Percentiles rank a stretch among this genome's conserved stretches.
Conservation (phyloP, 2,888 invertebrate genomes). For the Xestobium rufovillosum region DNA sequence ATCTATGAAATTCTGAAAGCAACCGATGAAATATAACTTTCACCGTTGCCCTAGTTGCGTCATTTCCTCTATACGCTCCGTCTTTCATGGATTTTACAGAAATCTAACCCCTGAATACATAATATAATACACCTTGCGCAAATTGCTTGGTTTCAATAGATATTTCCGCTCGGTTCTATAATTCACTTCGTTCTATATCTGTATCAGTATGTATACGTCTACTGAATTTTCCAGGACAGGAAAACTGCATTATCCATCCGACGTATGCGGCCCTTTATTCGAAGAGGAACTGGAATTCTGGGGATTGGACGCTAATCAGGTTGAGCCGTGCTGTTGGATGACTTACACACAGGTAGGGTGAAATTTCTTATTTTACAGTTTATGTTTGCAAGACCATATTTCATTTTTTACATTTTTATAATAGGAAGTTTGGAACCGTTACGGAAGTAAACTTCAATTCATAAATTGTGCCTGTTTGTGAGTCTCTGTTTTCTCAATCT, state of each 20-base stretch:
- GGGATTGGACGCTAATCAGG: slow-evolving; percentile 99
- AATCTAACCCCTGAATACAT: too few relatives aligned
- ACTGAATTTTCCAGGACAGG: slow-evolving; percentile 65
- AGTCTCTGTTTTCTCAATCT: too few relatives aligned
- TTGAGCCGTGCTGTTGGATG: slow-evolving; percentile 99
- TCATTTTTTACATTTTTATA: slow-evolving; percentile 5
- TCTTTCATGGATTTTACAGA: too few relatives aligned
- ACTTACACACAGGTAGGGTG: slow-evolving; percentile 81
- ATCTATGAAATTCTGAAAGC: too few relatives aligned
- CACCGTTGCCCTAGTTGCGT: too few relatives aligned
- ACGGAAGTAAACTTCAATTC: not conserved
- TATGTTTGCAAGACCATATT: slow-evolving; percentile 8
- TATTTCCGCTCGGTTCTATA: too few relatives aligned
- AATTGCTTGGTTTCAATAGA: too few relatives aligned
- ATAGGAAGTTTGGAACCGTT: not conserved
- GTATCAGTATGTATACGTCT: slow-evolving; percentile 1
- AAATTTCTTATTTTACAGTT: slow-evolving; percentile 6
- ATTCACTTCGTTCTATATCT: too few relatives aligned
- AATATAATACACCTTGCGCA: too few relatives aligned
- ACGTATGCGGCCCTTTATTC: slow-evolving; percentile 97
- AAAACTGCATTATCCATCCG: slow-evolving; percentile 97
- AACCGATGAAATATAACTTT: too few relatives aligned
- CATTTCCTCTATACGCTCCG: too few relatives aligned
- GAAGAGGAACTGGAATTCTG: slow-evolving; percentile 99
- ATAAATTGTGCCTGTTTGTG: too few relatives aligned